Conservation (phyloP, 2,888 invertebrate species). For the Sthenelais limicola region DNA sequence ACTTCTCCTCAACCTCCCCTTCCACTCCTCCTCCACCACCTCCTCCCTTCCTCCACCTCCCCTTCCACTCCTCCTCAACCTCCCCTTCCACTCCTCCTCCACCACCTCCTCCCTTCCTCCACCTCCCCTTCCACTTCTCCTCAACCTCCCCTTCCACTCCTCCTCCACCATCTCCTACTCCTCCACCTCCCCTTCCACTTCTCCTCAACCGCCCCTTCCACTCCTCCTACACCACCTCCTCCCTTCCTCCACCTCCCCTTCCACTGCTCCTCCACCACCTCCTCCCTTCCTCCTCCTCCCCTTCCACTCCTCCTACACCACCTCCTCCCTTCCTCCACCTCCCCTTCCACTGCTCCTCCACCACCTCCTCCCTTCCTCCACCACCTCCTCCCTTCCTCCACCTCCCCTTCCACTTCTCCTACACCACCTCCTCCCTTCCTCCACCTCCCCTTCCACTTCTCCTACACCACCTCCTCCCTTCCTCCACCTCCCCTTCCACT, state of each 20-base stretch:
- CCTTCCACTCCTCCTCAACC: too few species aligned
- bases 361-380: conserved; percentile 3
- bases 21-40: neutral
- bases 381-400: neutral
- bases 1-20: neutral
- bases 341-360: neutral
- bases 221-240: conserved; percentile 2
- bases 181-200: too few species aligned
- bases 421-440: neutral
- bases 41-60: neutral
- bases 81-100: neutral
- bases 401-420: too few species aligned
- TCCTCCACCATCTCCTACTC: neutral
- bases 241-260: neutral
- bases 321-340: conserved; percentile 1
- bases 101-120: neutral
- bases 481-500: neutral
- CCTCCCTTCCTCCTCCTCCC: neutral
- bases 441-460: neutral
- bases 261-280: neutral
- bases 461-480: neutral
- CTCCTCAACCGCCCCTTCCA: neutral
- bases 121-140: neutral
- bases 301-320: too few species aligned
- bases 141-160: neutral